phyloP scores from a whole-genome alignment of 2,113 vertebrate species.

The Entelurus aequoreus region DNA sequence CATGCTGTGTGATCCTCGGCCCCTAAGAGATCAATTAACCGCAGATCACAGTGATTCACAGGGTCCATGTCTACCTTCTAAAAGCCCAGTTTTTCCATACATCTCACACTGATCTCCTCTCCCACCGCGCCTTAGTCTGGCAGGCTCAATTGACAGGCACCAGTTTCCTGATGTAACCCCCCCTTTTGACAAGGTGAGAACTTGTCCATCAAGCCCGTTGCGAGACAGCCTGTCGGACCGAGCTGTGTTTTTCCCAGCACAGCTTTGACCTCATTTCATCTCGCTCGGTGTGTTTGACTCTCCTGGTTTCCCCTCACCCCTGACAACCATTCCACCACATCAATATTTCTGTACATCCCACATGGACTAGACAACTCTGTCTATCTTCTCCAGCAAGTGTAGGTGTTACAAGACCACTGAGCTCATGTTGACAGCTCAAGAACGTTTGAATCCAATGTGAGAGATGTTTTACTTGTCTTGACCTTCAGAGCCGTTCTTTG shows the following conservation, averaged over 20 bases:
- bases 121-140: constrained; percentile 13
- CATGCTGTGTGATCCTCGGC: constrained; percentile 28
- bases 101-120: constrained; percentile 22
- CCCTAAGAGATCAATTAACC: constrained; percentile 66
- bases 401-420: background rate
- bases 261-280: constrained; percentile 53
- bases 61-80: constrained; percentile 39
- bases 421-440: constrained; percentile 11
- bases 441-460: constrained; percentile 2
- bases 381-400: constrained; percentile 5
- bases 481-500: background rate
- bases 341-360: constrained; percentile 37
- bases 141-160: constrained; percentile 53
- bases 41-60: constrained; percentile 50
- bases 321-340: constrained; percentile 13
- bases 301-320: constrained; percentile 8
- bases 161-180: constrained; percentile 58
- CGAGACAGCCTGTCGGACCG: constrained; percentile 58
- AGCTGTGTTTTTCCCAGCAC: constrained; percentile 38
- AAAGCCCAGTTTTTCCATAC: constrained; percentile 16
- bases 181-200: constrained; percentile 57
- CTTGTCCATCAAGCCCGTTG: constrained; percentile 60
- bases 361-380: constrained; percentile 2
- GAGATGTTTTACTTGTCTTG: background rate
- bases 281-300: constrained; percentile 25